Percentiles rank a stretch among this genome's conserved stretches.
Evolutionary conservation across 1,140 invertebrate genomes (phyloP).

Genomic region (Sminthurides bifidus): DNA sequence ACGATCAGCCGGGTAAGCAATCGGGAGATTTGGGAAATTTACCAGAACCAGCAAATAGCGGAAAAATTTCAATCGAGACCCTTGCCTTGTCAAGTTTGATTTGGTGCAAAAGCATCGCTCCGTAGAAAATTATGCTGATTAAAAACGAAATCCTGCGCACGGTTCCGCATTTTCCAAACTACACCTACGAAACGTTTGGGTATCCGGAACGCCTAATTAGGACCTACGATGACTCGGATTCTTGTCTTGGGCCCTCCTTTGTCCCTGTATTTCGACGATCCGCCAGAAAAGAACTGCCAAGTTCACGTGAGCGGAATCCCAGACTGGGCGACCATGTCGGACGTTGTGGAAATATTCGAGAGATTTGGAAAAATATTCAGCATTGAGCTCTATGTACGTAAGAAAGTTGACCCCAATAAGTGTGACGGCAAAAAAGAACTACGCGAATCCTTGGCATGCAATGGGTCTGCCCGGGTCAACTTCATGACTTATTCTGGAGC

Average conservation of each 20-base stretch:
- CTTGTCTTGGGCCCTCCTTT: constrained; percentile 15
- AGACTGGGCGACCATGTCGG: constrained; percentile 24
- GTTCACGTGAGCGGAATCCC: constrained; percentile 25
- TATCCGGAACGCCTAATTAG: constrained; percentile 21
- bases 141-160: not conserved
- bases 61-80: too few species aligned
- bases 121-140: too few species aligned
- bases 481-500: constrained; percentile 21
- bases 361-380: constrained; percentile 26
- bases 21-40: too few species aligned
- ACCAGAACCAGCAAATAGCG: too few species aligned
- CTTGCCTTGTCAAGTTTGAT: too few species aligned
- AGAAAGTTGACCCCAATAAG: not conserved
- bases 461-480: constrained; percentile 25
- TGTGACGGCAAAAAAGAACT: not conserved
- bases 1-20: too few species aligned
- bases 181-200: constrained; percentile 17
- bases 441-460: not conserved
- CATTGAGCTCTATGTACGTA: constrained; percentile 22
- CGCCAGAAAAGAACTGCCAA: constrained; percentile 13
- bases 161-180: constrained; percentile 28
- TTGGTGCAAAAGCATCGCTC: too few species aligned
- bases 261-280: constrained; percentile 20
- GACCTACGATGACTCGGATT: constrained; percentile 6
- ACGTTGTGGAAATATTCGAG: constrained; percentile 19